A percentile compares a stretch with the other conserved stretches of the same genome.
Conservation (phyloP, 2,113 vertebrate species). For the Patagioenas fasciata region DNA sequence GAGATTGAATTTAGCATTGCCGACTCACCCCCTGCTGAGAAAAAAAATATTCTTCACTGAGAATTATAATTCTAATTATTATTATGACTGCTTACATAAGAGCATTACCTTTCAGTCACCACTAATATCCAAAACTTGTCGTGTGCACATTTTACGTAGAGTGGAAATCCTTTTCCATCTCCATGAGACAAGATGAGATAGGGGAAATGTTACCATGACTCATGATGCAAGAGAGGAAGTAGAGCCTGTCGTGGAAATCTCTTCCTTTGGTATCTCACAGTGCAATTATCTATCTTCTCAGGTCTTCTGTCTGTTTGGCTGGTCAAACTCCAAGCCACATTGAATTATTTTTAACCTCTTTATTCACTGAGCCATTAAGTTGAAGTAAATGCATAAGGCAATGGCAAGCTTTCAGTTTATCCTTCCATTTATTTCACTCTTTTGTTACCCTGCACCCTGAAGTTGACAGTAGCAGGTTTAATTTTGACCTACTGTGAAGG, state of each 20-base stretch:
- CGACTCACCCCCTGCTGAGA: neutral
- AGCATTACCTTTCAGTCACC: neutral
- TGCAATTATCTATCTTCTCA: neutral
- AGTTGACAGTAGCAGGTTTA: neutral
- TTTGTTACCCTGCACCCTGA: neutral
- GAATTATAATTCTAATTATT: conserved; percentile 42
- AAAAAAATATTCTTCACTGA: conserved; percentile 23
- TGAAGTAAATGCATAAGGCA: neutral
- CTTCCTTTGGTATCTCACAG: neutral
- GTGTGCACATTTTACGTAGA: neutral
- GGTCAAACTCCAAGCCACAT: neutral
- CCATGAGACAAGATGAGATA: neutral
- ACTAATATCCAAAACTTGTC: neutral
- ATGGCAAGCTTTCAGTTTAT: neutral
- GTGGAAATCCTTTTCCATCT: neutral
- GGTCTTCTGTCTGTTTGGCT: neutral
- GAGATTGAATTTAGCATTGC: neutral
- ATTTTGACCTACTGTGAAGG: neutral
- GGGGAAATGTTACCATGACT: neutral
- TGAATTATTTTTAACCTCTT: neutral
- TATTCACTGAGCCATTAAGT: neutral
- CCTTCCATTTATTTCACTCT: neutral
- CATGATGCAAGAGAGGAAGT: neutral
- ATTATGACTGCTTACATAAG: conserved; percentile 6
- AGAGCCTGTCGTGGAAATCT: neutral